These are phyloP conservation scores for Contarinia nasturtii DNA, from an alignment of 1,140 invertebrate genomes.

Conservation along the genomic window DNA sequence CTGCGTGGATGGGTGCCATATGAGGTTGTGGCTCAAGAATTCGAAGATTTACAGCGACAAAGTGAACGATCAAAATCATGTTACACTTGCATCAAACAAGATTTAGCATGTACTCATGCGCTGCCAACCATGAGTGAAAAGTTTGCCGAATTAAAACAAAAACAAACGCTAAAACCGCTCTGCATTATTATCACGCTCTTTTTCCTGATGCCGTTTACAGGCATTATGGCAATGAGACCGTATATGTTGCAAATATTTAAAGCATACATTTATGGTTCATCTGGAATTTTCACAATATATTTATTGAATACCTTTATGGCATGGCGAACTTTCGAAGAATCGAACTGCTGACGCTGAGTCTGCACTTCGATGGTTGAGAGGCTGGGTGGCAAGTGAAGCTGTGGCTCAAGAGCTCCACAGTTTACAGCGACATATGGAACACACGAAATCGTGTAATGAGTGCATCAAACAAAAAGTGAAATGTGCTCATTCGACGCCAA, in stretches of 20 bases:
- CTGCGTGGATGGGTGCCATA: slow-evolving; percentile 29
- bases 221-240: slow-evolving; percentile 30
- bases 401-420: slow-evolving; percentile 27
- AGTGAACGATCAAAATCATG: too few relatives aligned
- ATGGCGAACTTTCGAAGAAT: slow-evolving; percentile 29
- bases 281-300: too few relatives aligned
- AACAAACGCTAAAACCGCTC: slow-evolving; percentile 29
- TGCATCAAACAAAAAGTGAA: slow-evolving; percentile 2
- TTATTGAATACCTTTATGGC: slow-evolving; percentile 46
- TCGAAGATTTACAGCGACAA: slow-evolving; percentile 19
- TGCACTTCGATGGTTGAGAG: slow-evolving; percentile 28
- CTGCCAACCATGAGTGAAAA: slow-evolving; percentile 4
- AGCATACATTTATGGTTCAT: too few relatives aligned
- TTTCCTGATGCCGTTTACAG: slow-evolving; percentile 17
- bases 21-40: slow-evolving; percentile 26
- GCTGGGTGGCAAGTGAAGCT: slow-evolving; percentile 25
- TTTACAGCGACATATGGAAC: slow-evolving; percentile 13
- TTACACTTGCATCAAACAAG: slow-evolving; percentile 3
- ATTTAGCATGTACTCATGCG: slow-evolving; percentile 2
- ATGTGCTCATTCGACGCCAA: slow-evolving; percentile 4
- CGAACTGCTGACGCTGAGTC: slow-evolving; percentile 26
- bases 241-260: too few relatives aligned
- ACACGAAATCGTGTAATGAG: slow-evolving; percentile 4
- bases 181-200: slow-evolving; percentile 27
- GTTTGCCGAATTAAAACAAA: slow-evolving; percentile 23